These are phyloP conservation scores for Varanus komodoensis DNA, from an alignment of 2,113 vertebrate species.

Conservation along the genomic window DNA sequence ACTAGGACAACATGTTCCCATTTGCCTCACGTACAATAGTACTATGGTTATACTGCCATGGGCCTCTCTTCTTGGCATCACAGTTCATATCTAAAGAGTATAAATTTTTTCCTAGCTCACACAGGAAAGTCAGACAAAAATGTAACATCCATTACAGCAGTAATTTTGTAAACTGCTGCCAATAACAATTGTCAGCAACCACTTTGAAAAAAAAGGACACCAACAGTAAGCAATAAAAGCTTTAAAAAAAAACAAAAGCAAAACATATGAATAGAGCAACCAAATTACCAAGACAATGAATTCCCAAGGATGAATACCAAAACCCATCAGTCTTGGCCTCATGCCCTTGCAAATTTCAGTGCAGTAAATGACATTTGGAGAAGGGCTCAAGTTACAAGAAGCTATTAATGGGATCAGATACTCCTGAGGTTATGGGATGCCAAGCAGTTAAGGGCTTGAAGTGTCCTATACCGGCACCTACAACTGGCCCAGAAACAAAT, in stretches of 20 bases:
- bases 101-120: neutral
- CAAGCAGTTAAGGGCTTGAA: too few relatives aligned
- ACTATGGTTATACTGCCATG: neutral
- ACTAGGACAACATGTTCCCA: too few relatives aligned
- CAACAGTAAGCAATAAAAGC: neutral
- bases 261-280: neutral
- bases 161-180: neutral
- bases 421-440: neutral
- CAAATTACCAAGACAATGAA: neutral
- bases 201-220: too few relatives aligned
- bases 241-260: neutral
- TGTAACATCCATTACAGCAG: neutral
- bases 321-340: neutral
- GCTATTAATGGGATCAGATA: neutral
- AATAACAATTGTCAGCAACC: too few relatives aligned
- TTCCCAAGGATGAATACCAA: neutral
- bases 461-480: neutral
- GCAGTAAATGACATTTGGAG: neutral
- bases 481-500: neutral
- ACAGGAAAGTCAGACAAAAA: neutral
- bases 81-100: neutral
- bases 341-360: neutral
- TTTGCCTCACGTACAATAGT: neutral
- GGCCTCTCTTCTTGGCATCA: neutral
- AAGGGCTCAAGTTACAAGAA: neutral